Percentiles rank a stretch among this genome's conserved stretches.
Evolutionary conservation across 1,140 invertebrate genomes (phyloP).

Genomic region (Aphelinus certus): DNA sequence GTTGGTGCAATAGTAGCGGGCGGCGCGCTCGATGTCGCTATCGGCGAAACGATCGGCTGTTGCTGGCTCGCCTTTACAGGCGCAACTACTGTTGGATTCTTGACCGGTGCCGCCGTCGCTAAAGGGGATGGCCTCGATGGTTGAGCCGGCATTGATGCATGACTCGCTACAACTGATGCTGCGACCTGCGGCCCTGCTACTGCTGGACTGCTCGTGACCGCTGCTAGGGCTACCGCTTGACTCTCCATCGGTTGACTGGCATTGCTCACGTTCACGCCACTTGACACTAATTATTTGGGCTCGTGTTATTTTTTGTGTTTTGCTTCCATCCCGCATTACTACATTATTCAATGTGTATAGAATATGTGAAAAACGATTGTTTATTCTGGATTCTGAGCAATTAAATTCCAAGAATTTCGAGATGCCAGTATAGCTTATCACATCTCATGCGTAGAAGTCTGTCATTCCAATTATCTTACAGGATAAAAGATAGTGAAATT

Average conservation of each 20-base stretch:
- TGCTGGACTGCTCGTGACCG: conserved; percentile 45
- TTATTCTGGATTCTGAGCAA: no score
- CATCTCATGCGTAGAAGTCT: no score
- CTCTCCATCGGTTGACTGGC: background rate
- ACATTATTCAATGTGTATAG: no score
- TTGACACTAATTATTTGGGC: conserved; percentile 23
- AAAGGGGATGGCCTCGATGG: conserved; percentile 61
- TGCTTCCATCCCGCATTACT: no score
- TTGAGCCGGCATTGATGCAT: conserved; percentile 64
- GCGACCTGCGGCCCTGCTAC: conserved; percentile 50
- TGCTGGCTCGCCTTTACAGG: conserved; percentile 50
- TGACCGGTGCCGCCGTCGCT: conserved; percentile 60
- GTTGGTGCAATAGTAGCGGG: conserved; percentile 60
- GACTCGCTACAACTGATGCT: conserved; percentile 59
- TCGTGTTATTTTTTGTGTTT: conserved; percentile 1
- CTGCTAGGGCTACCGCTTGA: conserved; percentile 29
- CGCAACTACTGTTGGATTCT: conserved; percentile 57
- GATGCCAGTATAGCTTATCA: no score
- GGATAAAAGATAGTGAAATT: no score
- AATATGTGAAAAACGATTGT: no score
- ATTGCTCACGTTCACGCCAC: conserved; percentile 14
- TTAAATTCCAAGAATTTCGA: no score
- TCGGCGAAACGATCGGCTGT: conserved; percentile 13
- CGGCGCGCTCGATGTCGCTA: conserved; percentile 43
- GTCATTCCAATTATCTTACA: no score